Evolutionary conservation across 2,113 vertebrate genomes (phyloP), one percentile per base, ranked within the genome.

Genomic region (Epinephelus moara): DNA sequence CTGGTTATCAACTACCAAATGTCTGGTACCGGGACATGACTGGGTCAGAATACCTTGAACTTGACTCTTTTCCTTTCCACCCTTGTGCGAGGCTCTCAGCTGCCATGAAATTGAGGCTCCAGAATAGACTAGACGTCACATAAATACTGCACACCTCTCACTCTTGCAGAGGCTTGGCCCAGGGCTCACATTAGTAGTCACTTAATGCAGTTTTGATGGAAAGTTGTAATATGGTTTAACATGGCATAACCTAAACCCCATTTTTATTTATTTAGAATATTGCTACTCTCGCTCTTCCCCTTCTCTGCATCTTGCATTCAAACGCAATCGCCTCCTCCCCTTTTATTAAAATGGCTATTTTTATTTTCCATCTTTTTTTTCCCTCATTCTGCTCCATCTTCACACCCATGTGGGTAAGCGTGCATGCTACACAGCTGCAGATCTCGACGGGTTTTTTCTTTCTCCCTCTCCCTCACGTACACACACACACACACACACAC

Each of bases 211-310:
- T 40, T 67, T 30, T 72, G 60, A 72, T 70, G 50, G 56, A 69
- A 40, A 47, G 59, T 25, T 78, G 7, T 59, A 62, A 80, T 59
- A 33, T 49, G 14, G 66, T 80, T 70, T 70, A 75, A 82, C 70
- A 69, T 42, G 9, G 70, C 27, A 53, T 42, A 53, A 63, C 57
- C 52, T 50, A 19, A 21, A 78, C 21, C 5, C 17, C 23, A n/a
- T 61, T 73, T 71, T 62, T 67, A 50, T 60, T 13, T 70, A 59
- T 84, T 17, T 14, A 47, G 45, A 64, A 66, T 74, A 21, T 23
- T 62, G 45, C 11, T 17, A 21, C 33, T n/a, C 33, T 33, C 17
- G 15, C 59, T 63, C 61, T 25, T 14, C 23, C 4, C 11, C 10
- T 50, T 64, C 23, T 70, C 49, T 71, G 37, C 8, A 57, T 45